These are phyloP conservation scores for Agrotis clavis DNA, from an alignment of 2,888 invertebrate genomes.

Conservation along the genomic window DNA sequence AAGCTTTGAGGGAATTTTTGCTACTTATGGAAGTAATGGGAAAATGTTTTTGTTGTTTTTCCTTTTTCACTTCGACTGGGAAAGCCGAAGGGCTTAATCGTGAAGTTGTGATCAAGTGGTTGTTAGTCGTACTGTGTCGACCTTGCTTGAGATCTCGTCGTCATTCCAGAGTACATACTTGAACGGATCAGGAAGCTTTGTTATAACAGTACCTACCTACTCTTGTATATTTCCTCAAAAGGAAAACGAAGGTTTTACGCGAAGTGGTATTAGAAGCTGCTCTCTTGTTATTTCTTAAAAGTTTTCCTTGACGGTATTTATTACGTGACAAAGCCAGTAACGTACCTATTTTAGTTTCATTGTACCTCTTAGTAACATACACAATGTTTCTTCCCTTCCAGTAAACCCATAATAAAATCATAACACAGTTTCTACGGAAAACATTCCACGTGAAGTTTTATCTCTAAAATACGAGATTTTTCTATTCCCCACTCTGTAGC, in stretches of 20 bases:
- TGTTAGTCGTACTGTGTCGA: slow-evolving; percentile 27
- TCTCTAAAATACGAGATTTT: slow-evolving; percentile 50
- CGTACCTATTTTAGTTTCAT: not conserved
- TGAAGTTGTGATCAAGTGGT: slow-evolving; percentile 32
- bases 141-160: slow-evolving; percentile 9
- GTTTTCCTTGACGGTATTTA: not conserved
- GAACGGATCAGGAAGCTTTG: not conserved
- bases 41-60: slow-evolving; percentile 42
- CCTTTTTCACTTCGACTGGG: slow-evolving; percentile 30
- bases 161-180: slow-evolving; percentile 18
- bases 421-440: slow-evolving; percentile 24
- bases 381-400: slow-evolving; percentile 1
- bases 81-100: slow-evolving; percentile 17
- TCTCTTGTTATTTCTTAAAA: not conserved
- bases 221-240: not conserved
- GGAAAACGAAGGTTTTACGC: not conserved
- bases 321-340: not conserved
- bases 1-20: slow-evolving; percentile 37
- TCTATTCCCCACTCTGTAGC: slow-evolving; percentile 47
- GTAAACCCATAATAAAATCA: slow-evolving; percentile 35
- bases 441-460: slow-evolving; percentile 45
- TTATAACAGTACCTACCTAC: not conserved
- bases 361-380: not conserved
- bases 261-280: not conserved
- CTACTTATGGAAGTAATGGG: slow-evolving; percentile 48